A percentile compares a stretch with the other conserved stretches of the same genome.
phyloP scores from a whole-genome alignment of 1,140 invertebrate species.

The Drosophila biarmipes region DNA sequence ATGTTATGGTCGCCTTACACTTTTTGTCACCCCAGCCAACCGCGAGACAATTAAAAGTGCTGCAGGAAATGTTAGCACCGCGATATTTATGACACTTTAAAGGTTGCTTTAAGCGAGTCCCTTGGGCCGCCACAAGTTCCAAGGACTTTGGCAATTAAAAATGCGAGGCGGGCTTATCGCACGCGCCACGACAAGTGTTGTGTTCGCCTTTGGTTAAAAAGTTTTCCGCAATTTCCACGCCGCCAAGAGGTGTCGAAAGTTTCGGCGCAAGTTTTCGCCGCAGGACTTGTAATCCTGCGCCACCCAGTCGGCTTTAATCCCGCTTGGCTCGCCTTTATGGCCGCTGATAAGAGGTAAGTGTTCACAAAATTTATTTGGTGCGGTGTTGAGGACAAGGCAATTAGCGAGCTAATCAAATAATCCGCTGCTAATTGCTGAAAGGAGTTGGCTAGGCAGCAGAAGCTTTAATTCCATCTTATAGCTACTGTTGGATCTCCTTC shows the following conservation, averaged over 20 bases:
- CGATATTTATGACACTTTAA: conserved; percentile 77
- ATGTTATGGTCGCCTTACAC: conserved; percentile 52
- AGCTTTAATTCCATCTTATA: conserved; percentile 6
- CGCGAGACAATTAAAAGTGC: conserved; percentile 52
- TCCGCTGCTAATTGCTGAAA: conserved; percentile 54
- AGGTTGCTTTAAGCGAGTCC: conserved; percentile 41
- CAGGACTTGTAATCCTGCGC: conserved; percentile 25
- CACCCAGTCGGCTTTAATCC: conserved; percentile 59
- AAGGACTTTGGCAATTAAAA: conserved; percentile 73
- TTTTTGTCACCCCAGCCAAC: conserved; percentile 6
- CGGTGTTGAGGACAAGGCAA: conserved; percentile 51
- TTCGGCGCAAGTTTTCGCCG: conserved; percentile 60
- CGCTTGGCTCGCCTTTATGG: conserved; percentile 51
- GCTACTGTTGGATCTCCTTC: neutral
- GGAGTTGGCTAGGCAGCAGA: neutral
- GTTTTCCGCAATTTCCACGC: conserved; percentile 56
- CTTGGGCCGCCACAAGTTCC: conserved; percentile 16
- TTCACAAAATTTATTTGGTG: conserved; percentile 65
- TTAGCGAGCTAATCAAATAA: conserved; percentile 76
- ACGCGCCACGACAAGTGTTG: conserved; percentile 61
- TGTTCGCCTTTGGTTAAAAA: conserved; percentile 42
- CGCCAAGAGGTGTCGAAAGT: conserved; percentile 71
- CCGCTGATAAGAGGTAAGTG: conserved; percentile 72
- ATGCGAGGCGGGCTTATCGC: conserved; percentile 74
- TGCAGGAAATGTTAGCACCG: conserved; percentile 53